Conservation (phyloP, 2,888 invertebrate genomes). For the Troglohyphantes excavatus region DNA sequence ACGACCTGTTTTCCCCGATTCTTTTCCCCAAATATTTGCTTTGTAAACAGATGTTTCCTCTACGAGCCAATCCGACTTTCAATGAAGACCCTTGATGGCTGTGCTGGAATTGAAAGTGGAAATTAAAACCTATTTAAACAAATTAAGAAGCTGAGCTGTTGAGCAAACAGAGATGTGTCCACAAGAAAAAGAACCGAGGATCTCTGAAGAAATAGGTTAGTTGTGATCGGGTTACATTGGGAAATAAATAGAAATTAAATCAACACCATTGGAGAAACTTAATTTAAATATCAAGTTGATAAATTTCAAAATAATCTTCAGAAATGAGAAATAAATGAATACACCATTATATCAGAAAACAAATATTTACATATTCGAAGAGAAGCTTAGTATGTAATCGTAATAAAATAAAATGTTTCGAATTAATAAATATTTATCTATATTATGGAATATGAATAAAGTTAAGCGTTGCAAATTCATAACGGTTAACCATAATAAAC, state of each 20-base stretch:
- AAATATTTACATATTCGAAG: too few species aligned
- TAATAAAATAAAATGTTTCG: too few species aligned
- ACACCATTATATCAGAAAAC: too few species aligned
- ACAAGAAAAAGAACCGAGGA: neutral
- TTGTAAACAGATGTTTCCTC: conserved; percentile 52
- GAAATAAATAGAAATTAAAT: conserved; percentile 1
- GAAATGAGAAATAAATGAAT: too few species aligned
- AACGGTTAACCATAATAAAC: too few species aligned
- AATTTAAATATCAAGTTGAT: neutral
- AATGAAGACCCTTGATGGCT: conserved; percentile 36
- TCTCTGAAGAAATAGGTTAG: neutral
- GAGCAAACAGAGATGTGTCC: conserved; percentile 54
- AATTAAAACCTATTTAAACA: conserved; percentile 75
- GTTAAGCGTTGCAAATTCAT: too few species aligned
- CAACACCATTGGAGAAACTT: neutral
- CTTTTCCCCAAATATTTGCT: conserved; percentile 70
- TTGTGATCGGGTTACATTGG: neutral
- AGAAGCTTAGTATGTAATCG: too few species aligned
- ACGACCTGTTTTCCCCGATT: conserved; percentile 64
- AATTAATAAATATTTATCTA: too few species aligned
- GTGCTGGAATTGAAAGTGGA: conserved; percentile 59
- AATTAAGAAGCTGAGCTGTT: conserved; percentile 62
- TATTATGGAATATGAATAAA: too few species aligned
- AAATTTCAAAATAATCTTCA: too few species aligned
- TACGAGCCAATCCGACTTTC: conserved; percentile 51